Conservation (phyloP, 2,888 invertebrate species). For the Pollenia amentaria region DNA sequence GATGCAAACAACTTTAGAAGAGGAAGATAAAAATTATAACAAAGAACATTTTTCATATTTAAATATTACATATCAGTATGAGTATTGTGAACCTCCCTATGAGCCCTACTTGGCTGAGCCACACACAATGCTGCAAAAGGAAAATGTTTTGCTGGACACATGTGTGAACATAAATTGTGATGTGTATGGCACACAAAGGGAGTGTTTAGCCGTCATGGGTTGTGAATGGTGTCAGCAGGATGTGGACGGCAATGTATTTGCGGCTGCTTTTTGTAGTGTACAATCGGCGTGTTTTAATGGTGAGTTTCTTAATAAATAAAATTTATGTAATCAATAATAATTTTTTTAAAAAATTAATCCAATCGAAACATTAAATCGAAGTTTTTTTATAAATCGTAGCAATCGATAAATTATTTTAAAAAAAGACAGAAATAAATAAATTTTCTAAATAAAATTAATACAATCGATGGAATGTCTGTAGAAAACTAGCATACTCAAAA, state of each 20-base stretch:
- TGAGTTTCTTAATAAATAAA: conserved; percentile 22
- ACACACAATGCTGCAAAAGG: conserved; percentile 81
- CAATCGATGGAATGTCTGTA: neutral
- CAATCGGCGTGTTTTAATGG: conserved; percentile 94
- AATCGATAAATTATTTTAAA: too few species aligned
- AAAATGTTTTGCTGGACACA: conserved; percentile 86
- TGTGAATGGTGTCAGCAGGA: conserved; percentile 97
- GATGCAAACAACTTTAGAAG: conserved; percentile 47
- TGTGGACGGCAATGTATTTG: conserved; percentile 89
- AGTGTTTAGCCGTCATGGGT: conserved; percentile 90
- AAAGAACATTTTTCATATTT: conserved; percentile 62
- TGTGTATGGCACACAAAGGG: conserved; percentile 87
- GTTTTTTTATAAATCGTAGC: too few species aligned
- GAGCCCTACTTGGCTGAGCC: conserved; percentile 79
- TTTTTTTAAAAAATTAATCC: neutral
- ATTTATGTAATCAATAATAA: neutral
- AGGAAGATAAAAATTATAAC: conserved; percentile 69
- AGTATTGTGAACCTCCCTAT: conserved; percentile 82
- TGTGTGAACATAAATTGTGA: conserved; percentile 90
- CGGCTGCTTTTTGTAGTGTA: conserved; percentile 91
- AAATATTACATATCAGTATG: conserved; percentile 80
- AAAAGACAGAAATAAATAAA: neutral
- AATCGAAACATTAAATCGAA: too few species aligned
- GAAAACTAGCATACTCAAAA: too few species aligned
- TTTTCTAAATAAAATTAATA: neutral